These are phyloP conservation scores for Leucophenga montana DNA, from an alignment of 2,888 invertebrate genomes.

Conservation along the genomic window DNA sequence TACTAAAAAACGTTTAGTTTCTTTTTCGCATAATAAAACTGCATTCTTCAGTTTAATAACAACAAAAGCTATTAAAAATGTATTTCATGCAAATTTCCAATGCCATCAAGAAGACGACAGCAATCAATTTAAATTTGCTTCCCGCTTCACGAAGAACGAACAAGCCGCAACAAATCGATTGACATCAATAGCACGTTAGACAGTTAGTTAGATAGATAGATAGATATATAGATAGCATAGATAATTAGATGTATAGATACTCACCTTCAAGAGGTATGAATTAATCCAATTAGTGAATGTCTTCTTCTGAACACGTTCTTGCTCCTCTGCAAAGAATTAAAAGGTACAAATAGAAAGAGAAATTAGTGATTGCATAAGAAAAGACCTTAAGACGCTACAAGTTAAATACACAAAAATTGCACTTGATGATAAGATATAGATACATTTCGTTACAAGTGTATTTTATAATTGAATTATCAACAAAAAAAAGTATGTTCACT, in stretches of 20 bases:
- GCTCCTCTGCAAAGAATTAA: constrained; percentile 88
- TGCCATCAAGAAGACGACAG: too few species aligned
- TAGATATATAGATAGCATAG: not conserved
- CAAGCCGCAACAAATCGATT: too few species aligned
- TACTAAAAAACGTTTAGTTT: too few species aligned
- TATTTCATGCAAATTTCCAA: too few species aligned
- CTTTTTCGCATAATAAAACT: too few species aligned
- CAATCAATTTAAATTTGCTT: too few species aligned
- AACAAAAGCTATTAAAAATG: too few species aligned
- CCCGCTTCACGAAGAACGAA: too few species aligned
- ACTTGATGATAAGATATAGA: constrained; percentile 4
- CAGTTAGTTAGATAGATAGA: not conserved
- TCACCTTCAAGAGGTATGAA: constrained; percentile 95
- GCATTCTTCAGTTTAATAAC: too few species aligned
- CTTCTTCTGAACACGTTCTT: constrained; percentile 98
- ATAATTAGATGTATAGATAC: constrained; percentile 53
- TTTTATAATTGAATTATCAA: constrained; percentile 61
- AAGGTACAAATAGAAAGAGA: not conserved
- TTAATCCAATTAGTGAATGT: constrained; percentile 99
- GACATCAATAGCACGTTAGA: too few species aligned
- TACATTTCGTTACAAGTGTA: not conserved
- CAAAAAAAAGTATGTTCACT: too few species aligned
- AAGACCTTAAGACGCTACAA: not conserved
- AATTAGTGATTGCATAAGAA: not conserved
- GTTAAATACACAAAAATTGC: not conserved